These are phyloP conservation scores for Panonychus citri DNA, from an alignment of 1,140 invertebrate species.

Conservation along the genomic window DNA sequence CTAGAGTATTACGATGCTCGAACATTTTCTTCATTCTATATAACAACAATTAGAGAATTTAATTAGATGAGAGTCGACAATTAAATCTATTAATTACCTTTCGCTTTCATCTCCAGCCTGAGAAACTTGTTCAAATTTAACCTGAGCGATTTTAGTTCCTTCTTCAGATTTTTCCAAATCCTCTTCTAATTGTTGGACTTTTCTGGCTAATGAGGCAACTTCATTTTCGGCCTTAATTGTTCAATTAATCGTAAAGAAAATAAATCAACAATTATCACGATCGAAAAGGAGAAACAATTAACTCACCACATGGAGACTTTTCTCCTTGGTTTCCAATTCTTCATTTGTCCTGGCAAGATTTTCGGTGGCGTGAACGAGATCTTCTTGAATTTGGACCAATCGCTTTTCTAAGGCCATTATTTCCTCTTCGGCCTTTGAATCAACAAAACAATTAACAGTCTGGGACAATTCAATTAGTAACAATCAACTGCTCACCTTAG, in stretches of 20 bases:
- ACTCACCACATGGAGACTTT: slow-evolving; percentile 21
- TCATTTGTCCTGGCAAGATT: slow-evolving; percentile 72
- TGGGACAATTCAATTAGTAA: not conserved
- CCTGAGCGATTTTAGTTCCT: slow-evolving; percentile 54
- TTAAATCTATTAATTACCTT: slow-evolving; percentile 47
- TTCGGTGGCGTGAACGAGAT: slow-evolving; percentile 91
- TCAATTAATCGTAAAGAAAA: not conserved
- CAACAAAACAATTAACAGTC: not conserved
- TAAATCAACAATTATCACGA: not conserved
- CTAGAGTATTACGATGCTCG: slow-evolving; percentile 95
- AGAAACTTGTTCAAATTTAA: slow-evolving; percentile 93
- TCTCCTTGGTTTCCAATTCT: slow-evolving; percentile 92
- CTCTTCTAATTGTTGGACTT: slow-evolving; percentile 93
- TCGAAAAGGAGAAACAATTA: not conserved
- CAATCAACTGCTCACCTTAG: slow-evolving; percentile 41
- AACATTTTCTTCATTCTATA: slow-evolving; percentile 83
- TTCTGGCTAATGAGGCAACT: slow-evolving; percentile 48
- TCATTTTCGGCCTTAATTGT: slow-evolving; percentile 25
- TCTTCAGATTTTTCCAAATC: slow-evolving; percentile 30
- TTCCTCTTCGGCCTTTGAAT: slow-evolving; percentile 69
- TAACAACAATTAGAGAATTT: not conserved
- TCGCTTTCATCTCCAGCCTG: slow-evolving; percentile 97
- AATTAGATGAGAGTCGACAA: not conserved
- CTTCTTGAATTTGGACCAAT: slow-evolving; percentile 96
- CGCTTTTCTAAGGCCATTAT: slow-evolving; percentile 91